Conservation (phyloP, 2,797 vertebrate species). For the Sphenodon punctatus region DNA sequence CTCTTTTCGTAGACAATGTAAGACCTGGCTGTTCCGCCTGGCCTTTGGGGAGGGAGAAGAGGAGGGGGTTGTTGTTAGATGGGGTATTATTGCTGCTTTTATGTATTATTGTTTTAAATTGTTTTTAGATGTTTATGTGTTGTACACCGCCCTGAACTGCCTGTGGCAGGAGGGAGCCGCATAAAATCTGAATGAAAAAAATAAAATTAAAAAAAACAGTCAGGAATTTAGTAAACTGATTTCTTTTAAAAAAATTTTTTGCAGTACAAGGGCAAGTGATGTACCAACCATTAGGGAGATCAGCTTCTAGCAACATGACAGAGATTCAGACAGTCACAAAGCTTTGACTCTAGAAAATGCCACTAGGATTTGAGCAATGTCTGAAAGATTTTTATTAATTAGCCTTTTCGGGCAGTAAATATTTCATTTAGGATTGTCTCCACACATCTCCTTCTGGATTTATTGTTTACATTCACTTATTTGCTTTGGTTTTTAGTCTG, state of each 20-base stretch:
- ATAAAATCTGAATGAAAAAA: too few species aligned
- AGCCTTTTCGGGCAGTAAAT: constrained; percentile 6
- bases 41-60: too few species aligned
- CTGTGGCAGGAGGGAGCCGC: too few species aligned
- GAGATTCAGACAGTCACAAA: neutral
- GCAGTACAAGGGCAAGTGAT: neutral
- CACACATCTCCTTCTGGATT: constrained; percentile 4
- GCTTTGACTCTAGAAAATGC: neutral
- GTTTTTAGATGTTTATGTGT: too few species aligned
- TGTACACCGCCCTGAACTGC: too few species aligned
- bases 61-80: too few species aligned
- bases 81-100: too few species aligned
- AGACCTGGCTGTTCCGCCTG: too few species aligned
- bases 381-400: constrained; percentile 18
- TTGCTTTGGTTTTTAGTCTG: constrained; percentile 10
- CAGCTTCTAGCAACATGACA: neutral
- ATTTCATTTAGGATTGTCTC: constrained; percentile 26
- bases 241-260: constrained; percentile 28
- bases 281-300: neutral
- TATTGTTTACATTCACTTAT: neutral
- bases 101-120: too few species aligned
- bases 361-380: neutral
- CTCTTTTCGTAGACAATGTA: too few species aligned
- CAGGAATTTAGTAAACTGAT: constrained; percentile 3
- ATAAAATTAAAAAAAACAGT: too few species aligned